Evolutionary conservation across 92 coral and sea anemone species (phyloP).

Genomic region (Phenganax stokvisi): DNA sequence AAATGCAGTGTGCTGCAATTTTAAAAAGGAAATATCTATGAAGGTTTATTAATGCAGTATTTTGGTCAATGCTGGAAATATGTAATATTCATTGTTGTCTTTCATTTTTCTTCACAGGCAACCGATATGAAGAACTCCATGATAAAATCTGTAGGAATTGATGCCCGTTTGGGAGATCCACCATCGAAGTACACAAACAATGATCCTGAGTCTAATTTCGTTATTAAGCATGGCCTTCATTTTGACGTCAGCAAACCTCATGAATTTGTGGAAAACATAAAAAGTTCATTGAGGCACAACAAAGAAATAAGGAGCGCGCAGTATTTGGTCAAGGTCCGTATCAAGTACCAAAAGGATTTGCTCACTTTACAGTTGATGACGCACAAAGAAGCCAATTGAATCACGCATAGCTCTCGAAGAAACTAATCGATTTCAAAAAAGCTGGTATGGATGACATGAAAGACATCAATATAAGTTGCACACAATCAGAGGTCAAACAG

Average conservation of each 20-base stretch:
- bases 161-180: conserved; percentile 45
- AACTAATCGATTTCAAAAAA: conserved; percentile 6
- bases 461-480: background rate
- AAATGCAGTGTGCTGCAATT: too few species aligned
- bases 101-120: conserved; percentile 9
- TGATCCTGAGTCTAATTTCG: conserved; percentile 41
- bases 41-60: too few species aligned
- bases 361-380: conserved; percentile 29
- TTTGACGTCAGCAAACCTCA: conserved; percentile 46
- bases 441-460: conserved; percentile 34
- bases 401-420: conserved; percentile 17
- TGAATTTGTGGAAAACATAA: conserved; percentile 36
- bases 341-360: conserved; percentile 14
- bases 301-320: conserved; percentile 40
- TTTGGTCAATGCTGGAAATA: too few species aligned
- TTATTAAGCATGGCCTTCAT: conserved; percentile 36
- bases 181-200: conserved; percentile 35
- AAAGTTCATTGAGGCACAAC: conserved; percentile 29
- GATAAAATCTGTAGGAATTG: conserved; percentile 29
- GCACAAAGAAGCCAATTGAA: conserved; percentile 16
- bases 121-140: conserved; percentile 40
- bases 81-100: too few species aligned
- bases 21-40: too few species aligned
- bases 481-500: background rate
- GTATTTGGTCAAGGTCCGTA: conserved; percentile 39